Conservation (phyloP, 2,113 vertebrate species). For the Pterophyllum scalare region DNA sequence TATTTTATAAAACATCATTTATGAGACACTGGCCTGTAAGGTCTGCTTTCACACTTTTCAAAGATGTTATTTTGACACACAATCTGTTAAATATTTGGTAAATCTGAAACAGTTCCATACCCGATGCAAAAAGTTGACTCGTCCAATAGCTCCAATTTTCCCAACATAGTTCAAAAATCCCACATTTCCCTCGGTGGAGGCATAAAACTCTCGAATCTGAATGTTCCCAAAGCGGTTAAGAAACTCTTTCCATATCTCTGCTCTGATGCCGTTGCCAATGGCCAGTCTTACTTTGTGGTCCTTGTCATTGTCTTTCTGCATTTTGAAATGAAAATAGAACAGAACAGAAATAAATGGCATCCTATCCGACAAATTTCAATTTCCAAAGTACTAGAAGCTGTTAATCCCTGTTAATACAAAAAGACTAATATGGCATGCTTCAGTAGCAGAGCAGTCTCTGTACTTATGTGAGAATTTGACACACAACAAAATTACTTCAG, state of each 20-base stretch:
- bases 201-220: slow-evolving; percentile 87
- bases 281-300: slow-evolving; percentile 86
- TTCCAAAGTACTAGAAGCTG: background rate
- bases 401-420: background rate
- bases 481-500: background rate
- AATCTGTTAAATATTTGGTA: background rate
- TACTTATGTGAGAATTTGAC: background rate
- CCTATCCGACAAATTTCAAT: background rate
- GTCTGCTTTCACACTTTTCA: background rate
- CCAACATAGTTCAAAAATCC: slow-evolving; percentile 87
- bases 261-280: slow-evolving; percentile 87
- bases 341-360: background rate
- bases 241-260: slow-evolving; percentile 89
- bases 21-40: background rate
- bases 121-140: slow-evolving; percentile 81
- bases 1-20: background rate
- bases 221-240: slow-evolving; percentile 86
- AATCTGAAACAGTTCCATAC: slow-evolving; percentile 59
- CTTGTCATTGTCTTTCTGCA: slow-evolving; percentile 84
- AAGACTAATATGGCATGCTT: background rate
- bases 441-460: background rate
- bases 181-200: slow-evolving; percentile 89
- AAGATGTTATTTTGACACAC: background rate
- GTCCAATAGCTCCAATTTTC: slow-evolving; percentile 87
- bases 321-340: background rate